A percentile compares a stretch with the other conserved stretches of the same genome.
Conservation (phyloP, 2,888 invertebrate genomes). For the Branchellion lobata region DNA sequence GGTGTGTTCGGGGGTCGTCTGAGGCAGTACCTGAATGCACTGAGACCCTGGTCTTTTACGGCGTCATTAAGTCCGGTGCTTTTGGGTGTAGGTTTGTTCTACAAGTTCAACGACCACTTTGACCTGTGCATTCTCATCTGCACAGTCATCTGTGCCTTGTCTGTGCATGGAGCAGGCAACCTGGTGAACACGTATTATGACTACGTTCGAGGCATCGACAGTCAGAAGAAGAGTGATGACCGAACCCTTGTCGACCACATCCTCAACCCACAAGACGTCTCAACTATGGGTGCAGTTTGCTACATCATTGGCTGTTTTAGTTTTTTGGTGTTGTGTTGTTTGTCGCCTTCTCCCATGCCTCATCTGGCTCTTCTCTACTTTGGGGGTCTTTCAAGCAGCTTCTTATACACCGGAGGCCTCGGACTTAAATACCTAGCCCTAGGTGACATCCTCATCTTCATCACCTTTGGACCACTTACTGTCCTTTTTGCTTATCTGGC, state of each 20-base stretch:
- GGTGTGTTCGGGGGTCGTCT: neutral
- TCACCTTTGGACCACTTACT: slow-evolving; percentile 89
- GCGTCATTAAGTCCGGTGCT: slow-evolving; percentile 87
- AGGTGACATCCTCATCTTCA: slow-evolving; percentile 85
- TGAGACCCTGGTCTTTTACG: slow-evolving; percentile 90
- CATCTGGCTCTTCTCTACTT: slow-evolving; percentile 90
- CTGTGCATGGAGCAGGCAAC: slow-evolving; percentile 93
- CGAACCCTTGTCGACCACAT: slow-evolving; percentile 90
- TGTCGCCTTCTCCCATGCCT: slow-evolving; percentile 90
- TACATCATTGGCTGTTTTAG: slow-evolving; percentile 83
- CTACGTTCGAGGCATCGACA: slow-evolving; percentile 89
- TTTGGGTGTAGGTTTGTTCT: slow-evolving; percentile 83
- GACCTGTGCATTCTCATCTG: slow-evolving; percentile 72
- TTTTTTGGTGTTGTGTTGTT: slow-evolving; percentile 73
- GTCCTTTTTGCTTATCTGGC: slow-evolving; percentile 89
- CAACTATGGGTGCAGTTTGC: slow-evolving; percentile 81
- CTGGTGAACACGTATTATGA: slow-evolving; percentile 95
- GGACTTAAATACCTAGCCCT: slow-evolving; percentile 92
- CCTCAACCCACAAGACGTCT: slow-evolving; percentile 78
- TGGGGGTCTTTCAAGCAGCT: slow-evolving; percentile 89
- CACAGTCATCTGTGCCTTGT: slow-evolving; percentile 81
- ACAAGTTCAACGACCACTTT: slow-evolving; percentile 73
- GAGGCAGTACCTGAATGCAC: slow-evolving; percentile 66
- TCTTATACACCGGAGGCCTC: slow-evolving; percentile 93
- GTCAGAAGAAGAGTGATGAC: slow-evolving; percentile 73